Evolutionary conservation across 2,888 invertebrate species (phyloP), one percentile per base, ranked within the genome.

Genomic region (Sericinus montela): DNA sequence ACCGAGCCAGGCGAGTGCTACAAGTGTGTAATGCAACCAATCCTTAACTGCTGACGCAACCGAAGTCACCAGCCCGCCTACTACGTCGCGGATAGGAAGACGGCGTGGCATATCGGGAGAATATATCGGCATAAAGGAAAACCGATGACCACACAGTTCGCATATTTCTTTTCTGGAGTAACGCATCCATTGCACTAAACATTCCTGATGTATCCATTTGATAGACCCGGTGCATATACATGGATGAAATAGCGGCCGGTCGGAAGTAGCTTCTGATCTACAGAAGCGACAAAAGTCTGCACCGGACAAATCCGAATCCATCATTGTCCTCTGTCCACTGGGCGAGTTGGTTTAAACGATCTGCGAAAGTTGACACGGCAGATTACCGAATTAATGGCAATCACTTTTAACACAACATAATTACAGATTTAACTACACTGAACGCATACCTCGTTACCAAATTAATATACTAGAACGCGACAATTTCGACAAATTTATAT

Each of bases 41-140:
- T 97, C 98, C 69, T 97, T 95, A 0, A 98, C 94, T 1, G 98
- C 98, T 36, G 96, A 96, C 2, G 94, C 94, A 25, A 98, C 93
- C 14, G 97, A 98, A 3, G 95, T 93, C 45, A 97, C 89, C 41
- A 98, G 84, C 1, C 99, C 99, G 38, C 95, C 95, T 0, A 97
- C 91, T 7, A 99, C 95, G 80, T 99, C 99, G 58, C 93, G 92
- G 25, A 99, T 89, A 0, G 99, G 99, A 65, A 99, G 88, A 53
- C 98, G 92, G 53, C 98, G 93, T n/a, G 99, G 99, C 99, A 99
- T 99, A 77, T 99, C 99, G 23, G 98, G 97, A n/a, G 98, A 97
- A 84, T 99, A 99, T 65, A 99, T 99, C 23, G 99, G 99, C 70
- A 97, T 98, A 73, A 99, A 99, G 3, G 98, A 97, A 83, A 99